phyloP scores from a whole-genome alignment of 2,888 invertebrate genomes.

The Tachina lurida region DNA sequence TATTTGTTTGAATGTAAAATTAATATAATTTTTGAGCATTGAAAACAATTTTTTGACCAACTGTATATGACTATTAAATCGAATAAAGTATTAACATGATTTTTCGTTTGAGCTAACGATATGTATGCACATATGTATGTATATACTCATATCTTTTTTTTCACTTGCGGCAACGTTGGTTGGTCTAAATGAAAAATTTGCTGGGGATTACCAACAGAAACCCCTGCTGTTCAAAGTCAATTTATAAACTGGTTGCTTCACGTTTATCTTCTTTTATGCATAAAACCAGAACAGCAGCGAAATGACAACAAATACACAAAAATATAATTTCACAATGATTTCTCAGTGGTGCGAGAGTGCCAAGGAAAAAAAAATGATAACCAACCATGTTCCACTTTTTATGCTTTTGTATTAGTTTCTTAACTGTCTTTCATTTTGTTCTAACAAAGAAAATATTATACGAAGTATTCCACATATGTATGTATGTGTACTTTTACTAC shows the following conservation, averaged over 20 bases:
- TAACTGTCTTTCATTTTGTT: not conserved
- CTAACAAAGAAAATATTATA: not conserved
- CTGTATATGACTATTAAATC: too few species aligned
- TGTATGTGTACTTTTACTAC: too few species aligned
- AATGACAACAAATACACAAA: conserved; percentile 32
- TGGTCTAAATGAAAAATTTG: not conserved
- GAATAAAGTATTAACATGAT: too few species aligned
- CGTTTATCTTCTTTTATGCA: conserved; percentile 40
- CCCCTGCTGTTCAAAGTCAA: conserved; percentile 30
- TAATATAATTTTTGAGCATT: too few species aligned
- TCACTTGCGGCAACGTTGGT: too few species aligned
- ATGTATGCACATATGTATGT: too few species aligned
- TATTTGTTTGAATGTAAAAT: too few species aligned
- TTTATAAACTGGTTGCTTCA: conserved; percentile 46
- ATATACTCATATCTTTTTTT: too few species aligned
- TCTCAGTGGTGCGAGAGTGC: conserved; percentile 54
- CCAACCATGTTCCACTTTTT: conserved; percentile 43
- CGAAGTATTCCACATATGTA: not conserved
- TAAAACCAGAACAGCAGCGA: conserved; percentile 13
- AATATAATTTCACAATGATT: conserved; percentile 64
- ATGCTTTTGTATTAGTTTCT: not conserved
- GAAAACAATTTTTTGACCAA: too few species aligned
- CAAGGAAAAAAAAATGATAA: conserved; percentile 5
- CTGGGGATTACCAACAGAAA: conserved; percentile 16
- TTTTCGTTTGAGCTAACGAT: too few species aligned